Percentiles rank a stretch among this genome's conserved stretches.
Evolutionary conservation across 2,888 invertebrate species (phyloP).

Genomic region (Gonocerus acuteangulatus): DNA sequence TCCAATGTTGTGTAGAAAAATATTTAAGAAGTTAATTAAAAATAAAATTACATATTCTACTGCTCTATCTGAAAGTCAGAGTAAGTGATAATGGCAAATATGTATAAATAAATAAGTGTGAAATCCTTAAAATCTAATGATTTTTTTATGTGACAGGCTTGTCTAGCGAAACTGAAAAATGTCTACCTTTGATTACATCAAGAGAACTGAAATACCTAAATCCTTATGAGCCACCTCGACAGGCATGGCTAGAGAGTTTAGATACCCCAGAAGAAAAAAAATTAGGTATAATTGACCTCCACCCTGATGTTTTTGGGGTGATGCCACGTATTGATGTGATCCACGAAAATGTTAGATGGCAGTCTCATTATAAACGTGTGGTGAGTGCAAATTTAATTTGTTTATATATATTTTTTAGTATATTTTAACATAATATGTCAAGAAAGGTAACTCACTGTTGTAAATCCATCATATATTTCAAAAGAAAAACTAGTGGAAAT

Average conservation of each 20-base stretch:
- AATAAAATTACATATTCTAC: not conserved
- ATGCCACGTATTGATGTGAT: slow-evolving; percentile 81
- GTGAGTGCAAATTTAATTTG: slow-evolving; percentile 44
- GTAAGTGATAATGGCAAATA: not conserved
- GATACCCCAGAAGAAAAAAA: slow-evolving; percentile 67
- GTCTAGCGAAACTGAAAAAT: not conserved
- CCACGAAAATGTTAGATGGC: slow-evolving; percentile 80
- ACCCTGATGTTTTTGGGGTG: slow-evolving; percentile 78
- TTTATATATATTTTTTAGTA: not conserved
- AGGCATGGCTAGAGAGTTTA: slow-evolving; percentile 76
- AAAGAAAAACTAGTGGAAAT: not conserved
- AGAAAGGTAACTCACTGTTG: not conserved
- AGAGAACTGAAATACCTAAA: slow-evolving; percentile 1
- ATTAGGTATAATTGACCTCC: slow-evolving; percentile 77
- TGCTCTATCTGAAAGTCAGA: not conserved
- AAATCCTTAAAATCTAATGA: not conserved
- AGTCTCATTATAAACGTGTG: slow-evolving; percentile 69
- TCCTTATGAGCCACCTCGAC: slow-evolving; percentile 15
- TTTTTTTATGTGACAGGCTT: not conserved
- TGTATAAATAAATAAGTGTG: too few relatives aligned
- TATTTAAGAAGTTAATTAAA: not conserved
- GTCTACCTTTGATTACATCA: not conserved
- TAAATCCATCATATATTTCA: too few relatives aligned
- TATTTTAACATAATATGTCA: not conserved
- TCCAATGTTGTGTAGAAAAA: not conserved